Evolutionary conservation across 2,797 vertebrate genomes (phyloP).

Genomic region (Spizella passerina): DNA sequence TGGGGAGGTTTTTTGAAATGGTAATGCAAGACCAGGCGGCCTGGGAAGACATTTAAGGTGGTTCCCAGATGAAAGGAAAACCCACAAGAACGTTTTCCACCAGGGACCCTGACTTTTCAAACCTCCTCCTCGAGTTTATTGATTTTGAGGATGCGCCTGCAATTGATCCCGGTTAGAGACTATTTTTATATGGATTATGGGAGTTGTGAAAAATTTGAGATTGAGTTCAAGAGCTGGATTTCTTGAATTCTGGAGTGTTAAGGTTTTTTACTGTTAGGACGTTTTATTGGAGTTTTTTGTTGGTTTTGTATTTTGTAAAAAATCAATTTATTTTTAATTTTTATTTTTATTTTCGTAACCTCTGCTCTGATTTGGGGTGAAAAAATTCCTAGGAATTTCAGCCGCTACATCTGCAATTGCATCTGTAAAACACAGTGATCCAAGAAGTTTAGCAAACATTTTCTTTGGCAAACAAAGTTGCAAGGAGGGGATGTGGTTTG

Average conservation of each 20-base stretch:
- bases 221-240: neutral
- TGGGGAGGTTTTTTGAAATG: constrained; percentile 12
- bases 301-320: neutral
- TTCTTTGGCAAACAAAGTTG: constrained; percentile 8
- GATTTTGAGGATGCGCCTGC: neutral
- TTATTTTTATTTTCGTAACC: neutral
- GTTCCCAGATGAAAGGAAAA: constrained; percentile 5
- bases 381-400: neutral
- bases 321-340: neutral
- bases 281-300: neutral
- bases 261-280: accelerated
- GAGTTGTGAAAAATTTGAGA: neutral
- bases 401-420: neutral
- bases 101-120: neutral
- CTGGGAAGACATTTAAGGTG: neutral
- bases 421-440: neutral
- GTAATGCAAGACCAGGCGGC: neutral
- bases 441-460: constrained; percentile 1
- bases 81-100: neutral
- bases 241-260: neutral
- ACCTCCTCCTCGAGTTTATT: neutral
- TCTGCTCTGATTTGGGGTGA: neutral
- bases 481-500: neutral
- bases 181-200: neutral
- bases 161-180: neutral